Evolutionary conservation across 2,113 vertebrate genomes (phyloP), one percentile per base, ranked within the genome.

Genomic region (Clinocottus analis): DNA sequence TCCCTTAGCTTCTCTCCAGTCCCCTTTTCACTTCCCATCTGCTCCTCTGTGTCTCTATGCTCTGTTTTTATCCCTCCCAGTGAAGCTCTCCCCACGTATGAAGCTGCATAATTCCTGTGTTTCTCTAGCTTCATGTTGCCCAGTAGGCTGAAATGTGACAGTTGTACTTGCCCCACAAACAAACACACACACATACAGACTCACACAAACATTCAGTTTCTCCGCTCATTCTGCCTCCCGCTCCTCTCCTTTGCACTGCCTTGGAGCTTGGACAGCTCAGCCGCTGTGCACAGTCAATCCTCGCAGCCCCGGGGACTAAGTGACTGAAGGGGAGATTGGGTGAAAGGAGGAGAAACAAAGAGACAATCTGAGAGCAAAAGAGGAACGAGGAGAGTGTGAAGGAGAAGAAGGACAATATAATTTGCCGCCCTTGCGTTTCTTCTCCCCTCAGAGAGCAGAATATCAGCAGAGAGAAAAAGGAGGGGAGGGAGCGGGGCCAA

Each of bases 251-350:
- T 67, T 78, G 85, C 87, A 23, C 81, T n/a, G 65, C 85, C 72
- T n/a, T 74, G 4, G 65, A 73, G 84, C 83, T 91, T 87, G 89
- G 93, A 93, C 93, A 92, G 90, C 91, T 87, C 88, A 65, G 91
- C 87, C 85, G 80, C 92, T 91, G 89, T 92, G 91, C 85, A 93
- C 93, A 87, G 89, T 94, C 87, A 88, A 91, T 90, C 93, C 89
- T 92, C 37, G 21, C 79, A 62, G 82, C 94, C 93, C 89, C 33
- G 12, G 92, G 91, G 93, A 92, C 75, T 58, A 33, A 56, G 59
- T 47, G 65, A 78, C 80, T 69, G 70, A 82, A 69, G 33, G 75
- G 83, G 58, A 77, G 77, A 89, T 53, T 75, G 76, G 76, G 71
- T 71, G 80, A 81, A 87, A 84, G 81, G 82, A 84, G 72, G 76